These are phyloP conservation scores for Limnothrissa miodon DNA, from an alignment of 2,113 vertebrate genomes.

Conservation along the genomic window DNA sequence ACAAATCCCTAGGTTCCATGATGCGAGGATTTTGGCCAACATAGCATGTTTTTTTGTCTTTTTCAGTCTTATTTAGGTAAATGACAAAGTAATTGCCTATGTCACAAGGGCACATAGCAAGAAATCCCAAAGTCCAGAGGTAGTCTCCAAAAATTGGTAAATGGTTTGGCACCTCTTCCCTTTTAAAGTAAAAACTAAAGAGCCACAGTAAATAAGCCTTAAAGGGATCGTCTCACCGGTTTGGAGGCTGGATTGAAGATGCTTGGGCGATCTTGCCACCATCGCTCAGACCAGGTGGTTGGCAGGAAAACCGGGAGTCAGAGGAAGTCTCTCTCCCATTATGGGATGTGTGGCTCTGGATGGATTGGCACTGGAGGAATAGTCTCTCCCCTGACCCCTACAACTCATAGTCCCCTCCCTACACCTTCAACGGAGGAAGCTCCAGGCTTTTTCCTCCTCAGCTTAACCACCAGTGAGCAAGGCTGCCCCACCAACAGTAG, in stretches of 20 bases:
- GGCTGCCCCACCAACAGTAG: neutral
- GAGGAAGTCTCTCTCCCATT: neutral
- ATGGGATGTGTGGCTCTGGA: conserved; percentile 26
- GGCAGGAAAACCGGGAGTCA: neutral
- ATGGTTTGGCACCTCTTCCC: neutral
- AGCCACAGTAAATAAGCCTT: too few species aligned
- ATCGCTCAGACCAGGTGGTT: neutral
- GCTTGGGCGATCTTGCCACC: neutral
- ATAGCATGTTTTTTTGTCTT: neutral
- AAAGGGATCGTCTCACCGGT: too few species aligned
- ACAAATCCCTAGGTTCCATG: neutral
- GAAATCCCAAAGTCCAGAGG: neutral
- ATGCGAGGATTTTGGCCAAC: too few species aligned
- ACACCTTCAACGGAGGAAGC: conserved; percentile 52
- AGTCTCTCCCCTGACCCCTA: conserved; percentile 27
- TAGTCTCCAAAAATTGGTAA: neutral
- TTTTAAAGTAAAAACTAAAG: neutral
- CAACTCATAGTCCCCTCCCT: neutral
- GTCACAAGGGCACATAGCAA: neutral
- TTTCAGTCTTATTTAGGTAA: neutral
- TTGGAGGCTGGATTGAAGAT: neutral
- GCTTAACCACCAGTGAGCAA: conserved; percentile 12
- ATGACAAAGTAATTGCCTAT: neutral
- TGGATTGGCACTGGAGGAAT: conserved; percentile 18
- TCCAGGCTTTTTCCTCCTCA: conserved; percentile 55